These are phyloP conservation scores for Pocillopora meandrina DNA, from an alignment of 92 coral and sea anemone species.

Conservation along the genomic window DNA sequence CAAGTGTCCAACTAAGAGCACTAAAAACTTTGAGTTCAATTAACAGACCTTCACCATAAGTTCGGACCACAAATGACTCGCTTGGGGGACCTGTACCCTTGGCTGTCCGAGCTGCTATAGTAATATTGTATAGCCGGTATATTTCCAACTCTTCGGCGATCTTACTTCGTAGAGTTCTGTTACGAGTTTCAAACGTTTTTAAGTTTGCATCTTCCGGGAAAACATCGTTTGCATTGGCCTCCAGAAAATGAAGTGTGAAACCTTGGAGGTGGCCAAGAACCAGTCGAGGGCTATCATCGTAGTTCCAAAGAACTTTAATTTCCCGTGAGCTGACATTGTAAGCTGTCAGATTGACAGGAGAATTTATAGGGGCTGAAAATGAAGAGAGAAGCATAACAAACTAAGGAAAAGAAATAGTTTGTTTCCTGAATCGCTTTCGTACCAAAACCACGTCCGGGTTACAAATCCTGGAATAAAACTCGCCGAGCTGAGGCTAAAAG, in stretches of 20 bases:
- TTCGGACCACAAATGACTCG: constrained; percentile 53
- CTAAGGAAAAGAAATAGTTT: not conserved
- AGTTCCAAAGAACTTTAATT: constrained; percentile 52
- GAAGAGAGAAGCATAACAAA: not conserved
- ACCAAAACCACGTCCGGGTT: no score
- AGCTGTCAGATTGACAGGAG: constrained; percentile 59
- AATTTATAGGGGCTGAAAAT: constrained; percentile 62
- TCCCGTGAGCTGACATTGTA: constrained; percentile 46
- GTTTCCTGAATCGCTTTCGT: not conserved
- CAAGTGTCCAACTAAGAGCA: not conserved
- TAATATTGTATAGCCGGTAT: constrained; percentile 51
- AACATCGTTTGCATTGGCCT: constrained; percentile 12
- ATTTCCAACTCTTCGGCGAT: not conserved
- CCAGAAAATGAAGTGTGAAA: constrained; percentile 12
- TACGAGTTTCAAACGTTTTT: not conserved
- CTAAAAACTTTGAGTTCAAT: not conserved
- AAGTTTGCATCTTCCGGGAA: constrained; percentile 17
- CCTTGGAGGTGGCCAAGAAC: constrained; percentile 45
- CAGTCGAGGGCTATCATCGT: constrained; percentile 26
- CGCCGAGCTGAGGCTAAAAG: not conserved
- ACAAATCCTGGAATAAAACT: not conserved
- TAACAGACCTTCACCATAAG: constrained; percentile 69
- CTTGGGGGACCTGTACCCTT: constrained; percentile 63
- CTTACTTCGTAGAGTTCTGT: not conserved
- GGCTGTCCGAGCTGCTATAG: constrained; percentile 53